phyloP scores from a whole-genome alignment of 1,140 invertebrate genomes.

The Episyrphus balteatus region DNA sequence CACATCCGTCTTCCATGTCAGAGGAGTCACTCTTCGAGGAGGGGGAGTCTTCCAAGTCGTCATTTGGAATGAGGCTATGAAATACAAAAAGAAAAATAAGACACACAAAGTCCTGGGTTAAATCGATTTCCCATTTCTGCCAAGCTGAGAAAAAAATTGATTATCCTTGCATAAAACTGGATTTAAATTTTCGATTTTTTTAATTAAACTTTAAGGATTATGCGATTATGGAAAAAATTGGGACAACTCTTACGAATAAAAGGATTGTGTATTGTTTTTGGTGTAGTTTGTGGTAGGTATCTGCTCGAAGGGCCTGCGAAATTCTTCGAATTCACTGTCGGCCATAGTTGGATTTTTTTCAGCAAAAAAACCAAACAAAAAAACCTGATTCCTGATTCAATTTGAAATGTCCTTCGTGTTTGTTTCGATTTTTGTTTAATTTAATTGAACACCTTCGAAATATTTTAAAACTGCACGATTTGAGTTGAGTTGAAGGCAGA shows the following conservation, averaged over 20 bases:
- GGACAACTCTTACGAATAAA: constrained; percentile 52
- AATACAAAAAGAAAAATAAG: background rate
- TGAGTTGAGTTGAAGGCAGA: too few species aligned
- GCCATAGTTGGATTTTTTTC: constrained; percentile 52
- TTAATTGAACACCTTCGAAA: too few species aligned
- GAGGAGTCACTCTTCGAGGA: constrained; percentile 59
- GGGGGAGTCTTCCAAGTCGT: constrained; percentile 53
- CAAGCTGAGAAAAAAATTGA: too few species aligned
- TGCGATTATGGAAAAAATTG: background rate
- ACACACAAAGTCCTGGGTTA: background rate
- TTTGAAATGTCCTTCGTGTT: too few species aligned
- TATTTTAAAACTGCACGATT: too few species aligned
- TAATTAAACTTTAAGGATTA: too few species aligned
- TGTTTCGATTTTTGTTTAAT: too few species aligned
- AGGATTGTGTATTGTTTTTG: constrained; percentile 44
- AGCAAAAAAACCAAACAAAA: too few species aligned
- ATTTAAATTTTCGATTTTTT: too few species aligned
- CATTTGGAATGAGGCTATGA: constrained; percentile 29
- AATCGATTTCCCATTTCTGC: too few species aligned
- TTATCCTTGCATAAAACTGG: too few species aligned
- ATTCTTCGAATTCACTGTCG: constrained; percentile 85
- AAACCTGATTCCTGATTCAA: too few species aligned
- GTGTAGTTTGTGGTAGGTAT: constrained; percentile 59
- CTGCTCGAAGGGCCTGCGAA: constrained; percentile 72
- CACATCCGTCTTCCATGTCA: constrained; percentile 26